Conservation (phyloP, 2,797 vertebrate species). For the Gymnoscopelus microlampas region DNA sequence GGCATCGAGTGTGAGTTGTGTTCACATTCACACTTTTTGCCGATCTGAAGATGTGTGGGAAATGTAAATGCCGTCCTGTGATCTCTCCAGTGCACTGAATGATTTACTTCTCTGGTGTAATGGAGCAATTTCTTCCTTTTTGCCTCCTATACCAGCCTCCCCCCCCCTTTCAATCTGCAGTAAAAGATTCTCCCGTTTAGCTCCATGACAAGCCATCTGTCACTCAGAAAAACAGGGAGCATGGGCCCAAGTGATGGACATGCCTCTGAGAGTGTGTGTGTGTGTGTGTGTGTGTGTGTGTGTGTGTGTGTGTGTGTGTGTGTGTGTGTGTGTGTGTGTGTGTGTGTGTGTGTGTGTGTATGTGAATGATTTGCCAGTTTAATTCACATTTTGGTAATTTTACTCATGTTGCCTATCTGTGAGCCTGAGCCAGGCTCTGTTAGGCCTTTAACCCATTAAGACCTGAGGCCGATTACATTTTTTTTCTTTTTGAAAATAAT, state of each 20-base stretch:
- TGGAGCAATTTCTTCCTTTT: slow-evolving; percentile 77
- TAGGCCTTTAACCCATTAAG: too few species aligned
- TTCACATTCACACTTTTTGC: slow-evolving; percentile 40
- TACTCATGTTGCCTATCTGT: too few species aligned
- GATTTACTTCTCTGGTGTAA: slow-evolving; percentile 83
- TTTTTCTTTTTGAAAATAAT: too few species aligned
- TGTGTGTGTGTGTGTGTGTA: slow-evolving; percentile 4
- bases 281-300: slow-evolving; percentile 7
- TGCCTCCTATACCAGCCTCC: slow-evolving; percentile 49
- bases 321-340: slow-evolving; percentile 3
- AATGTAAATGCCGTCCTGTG: slow-evolving; percentile 73
- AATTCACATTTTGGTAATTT: too few species aligned
- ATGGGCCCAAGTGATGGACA: slow-evolving; percentile 53
- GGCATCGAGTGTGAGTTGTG: slow-evolving; percentile 38
- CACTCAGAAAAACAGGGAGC: slow-evolving; percentile 65
- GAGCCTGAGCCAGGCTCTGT: too few species aligned
- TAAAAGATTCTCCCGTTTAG: slow-evolving; percentile 77
- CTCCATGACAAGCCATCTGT: slow-evolving; percentile 76
- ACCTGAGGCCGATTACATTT: too few species aligned
- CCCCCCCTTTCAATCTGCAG: slow-evolving; percentile 71
- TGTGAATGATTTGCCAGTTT: neutral
- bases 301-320: neutral
- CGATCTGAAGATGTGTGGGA: slow-evolving; percentile 50
- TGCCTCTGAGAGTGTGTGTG: slow-evolving; percentile 16
- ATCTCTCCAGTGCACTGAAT: slow-evolving; percentile 72